Evolutionary conservation across 2,888 invertebrate species (phyloP).

Genomic region (Cyclophora punctaria): DNA sequence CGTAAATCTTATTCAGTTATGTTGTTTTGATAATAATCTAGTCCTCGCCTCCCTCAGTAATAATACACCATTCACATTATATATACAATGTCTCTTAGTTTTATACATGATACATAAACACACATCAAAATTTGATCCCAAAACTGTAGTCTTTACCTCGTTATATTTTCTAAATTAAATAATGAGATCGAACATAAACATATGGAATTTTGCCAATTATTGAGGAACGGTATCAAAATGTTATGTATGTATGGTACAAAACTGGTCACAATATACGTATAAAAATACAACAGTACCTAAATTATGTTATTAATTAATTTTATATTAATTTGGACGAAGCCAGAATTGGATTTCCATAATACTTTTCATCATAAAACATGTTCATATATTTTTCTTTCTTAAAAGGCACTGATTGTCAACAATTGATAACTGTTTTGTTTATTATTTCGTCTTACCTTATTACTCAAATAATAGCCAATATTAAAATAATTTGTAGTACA

Average conservation of each 20-base stretch:
- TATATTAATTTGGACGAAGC: conserved; percentile 45
- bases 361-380: conserved; percentile 49
- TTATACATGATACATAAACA: conserved; percentile 70
- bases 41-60: conserved; percentile 48
- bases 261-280: conserved; percentile 23
- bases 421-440: conserved; percentile 61
- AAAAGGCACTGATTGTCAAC: conserved; percentile 69
- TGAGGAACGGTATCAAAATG: conserved; percentile 31
- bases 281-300: conserved; percentile 33
- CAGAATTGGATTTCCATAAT: conserved; percentile 30
- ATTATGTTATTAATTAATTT: conserved; percentile 19
- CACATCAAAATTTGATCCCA: conserved; percentile 74
- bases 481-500: conserved; percentile 68
- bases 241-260: not conserved
- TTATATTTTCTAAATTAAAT: conserved; percentile 73
- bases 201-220: conserved; percentile 59
- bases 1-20: conserved; percentile 53
- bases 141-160: conserved; percentile 74
- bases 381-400: conserved; percentile 49
- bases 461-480: conserved; percentile 72
- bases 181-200: conserved; percentile 73
- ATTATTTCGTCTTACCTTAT: conserved; percentile 56
- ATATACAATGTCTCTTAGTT: conserved; percentile 65
- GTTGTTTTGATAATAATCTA: conserved; percentile 52
- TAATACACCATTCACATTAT: conserved; percentile 70